Percentiles rank a stretch among this genome's conserved stretches.
These are phyloP conservation scores for Rhinolophus sinicus DNA, from an alignment of 2,113 vertebrate genomes.

Conservation along the genomic window DNA sequence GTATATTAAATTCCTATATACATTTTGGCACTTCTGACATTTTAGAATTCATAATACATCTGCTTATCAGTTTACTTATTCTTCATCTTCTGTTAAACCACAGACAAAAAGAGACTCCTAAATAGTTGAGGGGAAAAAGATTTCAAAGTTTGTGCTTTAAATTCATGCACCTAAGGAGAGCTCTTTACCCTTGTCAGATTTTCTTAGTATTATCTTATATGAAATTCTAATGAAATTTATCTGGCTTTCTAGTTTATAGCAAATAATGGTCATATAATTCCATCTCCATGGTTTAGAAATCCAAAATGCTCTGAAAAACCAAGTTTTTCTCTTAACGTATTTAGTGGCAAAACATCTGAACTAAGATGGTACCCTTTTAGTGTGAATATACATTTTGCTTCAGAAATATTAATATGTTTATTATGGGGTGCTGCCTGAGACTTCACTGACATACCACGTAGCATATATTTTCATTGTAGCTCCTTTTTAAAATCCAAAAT, in stretches of 20 bases:
- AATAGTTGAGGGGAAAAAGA: not conserved
- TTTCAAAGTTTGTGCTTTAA: not conserved
- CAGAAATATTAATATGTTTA: conserved; percentile 18
- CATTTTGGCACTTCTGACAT: conserved; percentile 28
- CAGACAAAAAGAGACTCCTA: conserved; percentile 5
- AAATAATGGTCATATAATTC: not conserved
- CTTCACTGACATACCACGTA: not conserved
- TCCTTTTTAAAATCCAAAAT: conserved; percentile 1
- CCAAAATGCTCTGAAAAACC: not conserved
- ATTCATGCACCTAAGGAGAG: not conserved
- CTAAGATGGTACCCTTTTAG: not conserved
- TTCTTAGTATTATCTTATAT: not conserved
- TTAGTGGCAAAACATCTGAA: conserved; percentile 20
- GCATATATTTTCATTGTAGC: not conserved
- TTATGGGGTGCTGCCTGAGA: not conserved
- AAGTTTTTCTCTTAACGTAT: not conserved
- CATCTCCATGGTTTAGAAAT: conserved; percentile 2
- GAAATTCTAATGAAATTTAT: conserved; percentile 33
- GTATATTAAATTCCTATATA: conserved; percentile 31
- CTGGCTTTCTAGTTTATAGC: not conserved
- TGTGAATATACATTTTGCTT: conserved; percentile 11
- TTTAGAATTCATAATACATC: conserved; percentile 14
- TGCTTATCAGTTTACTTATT: not conserved
- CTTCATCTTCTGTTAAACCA: conserved; percentile 30
- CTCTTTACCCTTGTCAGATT: not conserved